A percentile compares a stretch with the other conserved stretches of the same genome.
phyloP scores from a whole-genome alignment of 2,888 invertebrate species.

The Chrysolina americana region DNA sequence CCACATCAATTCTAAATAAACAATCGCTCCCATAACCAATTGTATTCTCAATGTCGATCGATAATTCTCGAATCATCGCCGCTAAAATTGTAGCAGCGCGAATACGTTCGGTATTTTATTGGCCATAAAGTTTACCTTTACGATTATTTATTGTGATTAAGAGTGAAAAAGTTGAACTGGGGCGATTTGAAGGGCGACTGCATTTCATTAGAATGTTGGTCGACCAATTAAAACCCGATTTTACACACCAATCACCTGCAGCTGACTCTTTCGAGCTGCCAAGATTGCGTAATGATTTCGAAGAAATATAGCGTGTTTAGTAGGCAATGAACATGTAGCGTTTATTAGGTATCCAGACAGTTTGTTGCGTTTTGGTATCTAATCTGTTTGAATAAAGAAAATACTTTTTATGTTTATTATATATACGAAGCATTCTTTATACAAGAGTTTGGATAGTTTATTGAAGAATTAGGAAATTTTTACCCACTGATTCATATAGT shows the following conservation, averaged over 20 bases:
- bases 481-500: neutral
- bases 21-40: neutral
- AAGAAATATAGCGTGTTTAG: conserved; percentile 15
- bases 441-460: too few relatives aligned
- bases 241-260: conserved; percentile 53
- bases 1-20: neutral
- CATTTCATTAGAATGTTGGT: conserved; percentile 55
- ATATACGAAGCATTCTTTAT: too few relatives aligned
- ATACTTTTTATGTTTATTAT: too few relatives aligned
- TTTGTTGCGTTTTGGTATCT: neutral
- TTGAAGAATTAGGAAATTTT: neutral
- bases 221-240: conserved; percentile 56
- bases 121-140: conserved; percentile 44
- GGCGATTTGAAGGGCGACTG: conserved; percentile 57
- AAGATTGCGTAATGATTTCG: conserved; percentile 35
- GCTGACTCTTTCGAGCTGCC: conserved; percentile 36
- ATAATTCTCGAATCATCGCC: conserved; percentile 14
- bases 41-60: neutral
- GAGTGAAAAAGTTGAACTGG: conserved; percentile 51
- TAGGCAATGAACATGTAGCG: conserved; percentile 16
- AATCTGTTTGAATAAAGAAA: neutral
- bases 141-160: conserved; percentile 49
- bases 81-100: conserved; percentile 9
- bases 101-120: conserved; percentile 48
- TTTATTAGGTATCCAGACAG: neutral